Conservation (phyloP, 2,113 vertebrate genomes). For the Cnemophilus loriae region DNA sequence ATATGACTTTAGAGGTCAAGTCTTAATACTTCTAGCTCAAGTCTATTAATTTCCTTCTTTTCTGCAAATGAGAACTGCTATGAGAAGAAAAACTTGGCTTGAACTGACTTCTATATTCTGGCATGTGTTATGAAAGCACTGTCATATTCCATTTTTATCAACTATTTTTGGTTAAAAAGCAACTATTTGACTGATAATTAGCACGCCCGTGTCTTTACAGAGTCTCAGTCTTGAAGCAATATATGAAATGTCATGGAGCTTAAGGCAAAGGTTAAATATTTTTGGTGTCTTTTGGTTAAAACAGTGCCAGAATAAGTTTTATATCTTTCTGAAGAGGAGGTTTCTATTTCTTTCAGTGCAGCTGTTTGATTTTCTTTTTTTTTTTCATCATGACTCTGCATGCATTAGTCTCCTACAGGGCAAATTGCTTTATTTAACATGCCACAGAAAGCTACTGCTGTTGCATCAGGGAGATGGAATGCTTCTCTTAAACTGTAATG, state of each 20-base stretch:
- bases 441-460: conserved; percentile 72
- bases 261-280: conserved; percentile 3
- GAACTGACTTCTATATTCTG: not conserved
- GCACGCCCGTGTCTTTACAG: not conserved
- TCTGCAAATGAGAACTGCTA: not conserved
- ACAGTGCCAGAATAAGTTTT: not conserved
- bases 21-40: not conserved
- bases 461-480: conserved; percentile 75
- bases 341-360: conserved; percentile 25
- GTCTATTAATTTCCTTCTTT: not conserved
- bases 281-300: not conserved
- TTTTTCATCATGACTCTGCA: conserved; percentile 50
- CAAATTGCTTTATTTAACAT: conserved; percentile 69
- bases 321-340: conserved; percentile 8
- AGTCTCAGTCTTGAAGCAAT: not conserved
- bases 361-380: conserved; percentile 18
- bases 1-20: not conserved
- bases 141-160: conserved; percentile 32
- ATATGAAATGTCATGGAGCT: not conserved
- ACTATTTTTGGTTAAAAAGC: not conserved
- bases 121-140: not conserved
- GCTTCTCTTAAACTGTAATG: conserved; percentile 66
- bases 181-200: conserved; percentile 30
- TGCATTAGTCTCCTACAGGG: conserved; percentile 57
- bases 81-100: not conserved